A percentile compares a stretch with the other conserved stretches of the same genome.
Evolutionary conservation across 2,888 invertebrate genomes (phyloP).

Genomic region (Acanthosepion lycidas): DNA sequence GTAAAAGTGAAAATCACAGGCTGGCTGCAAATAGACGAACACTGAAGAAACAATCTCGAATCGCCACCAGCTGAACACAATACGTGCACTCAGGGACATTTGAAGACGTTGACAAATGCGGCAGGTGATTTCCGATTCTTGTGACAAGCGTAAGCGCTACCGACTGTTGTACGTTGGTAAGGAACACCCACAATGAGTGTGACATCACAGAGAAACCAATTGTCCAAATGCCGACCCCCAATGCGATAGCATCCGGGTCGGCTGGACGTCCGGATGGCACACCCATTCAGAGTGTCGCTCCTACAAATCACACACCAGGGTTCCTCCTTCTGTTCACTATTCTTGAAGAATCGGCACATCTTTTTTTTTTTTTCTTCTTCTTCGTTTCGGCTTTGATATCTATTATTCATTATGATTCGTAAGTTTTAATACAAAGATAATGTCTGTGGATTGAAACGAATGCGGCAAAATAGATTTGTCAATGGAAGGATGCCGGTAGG

Average conservation of each 20-base stretch:
- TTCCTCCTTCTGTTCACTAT: background rate
- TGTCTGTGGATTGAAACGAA: background rate
- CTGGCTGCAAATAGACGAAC: background rate
- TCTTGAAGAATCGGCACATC: background rate
- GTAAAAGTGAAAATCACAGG: background rate
- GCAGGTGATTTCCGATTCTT: background rate
- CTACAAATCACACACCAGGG: background rate
- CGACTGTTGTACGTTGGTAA: background rate
- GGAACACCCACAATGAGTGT: background rate
- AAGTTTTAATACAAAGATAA: background rate
- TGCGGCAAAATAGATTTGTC: background rate
- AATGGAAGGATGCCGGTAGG: background rate
- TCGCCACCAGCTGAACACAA: background rate
- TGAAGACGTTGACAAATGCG: background rate
- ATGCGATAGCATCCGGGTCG: background rate
- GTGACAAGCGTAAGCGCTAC: background rate
- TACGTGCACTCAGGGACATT: conserved; percentile 9
- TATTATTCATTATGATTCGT: background rate
- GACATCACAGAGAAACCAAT: conserved; percentile 14
- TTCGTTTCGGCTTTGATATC: background rate
- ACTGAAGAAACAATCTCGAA: background rate
- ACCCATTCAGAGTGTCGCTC: background rate
- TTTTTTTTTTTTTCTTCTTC: background rate
- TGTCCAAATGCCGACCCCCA: conserved; percentile 33
- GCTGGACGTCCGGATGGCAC: conserved; percentile 33